Evolutionary conservation across 53 echinoderm and acorn worm species (phyloP), one percentile per base, ranked within the genome.

Genomic region (Actinopyga echinites): DNA sequence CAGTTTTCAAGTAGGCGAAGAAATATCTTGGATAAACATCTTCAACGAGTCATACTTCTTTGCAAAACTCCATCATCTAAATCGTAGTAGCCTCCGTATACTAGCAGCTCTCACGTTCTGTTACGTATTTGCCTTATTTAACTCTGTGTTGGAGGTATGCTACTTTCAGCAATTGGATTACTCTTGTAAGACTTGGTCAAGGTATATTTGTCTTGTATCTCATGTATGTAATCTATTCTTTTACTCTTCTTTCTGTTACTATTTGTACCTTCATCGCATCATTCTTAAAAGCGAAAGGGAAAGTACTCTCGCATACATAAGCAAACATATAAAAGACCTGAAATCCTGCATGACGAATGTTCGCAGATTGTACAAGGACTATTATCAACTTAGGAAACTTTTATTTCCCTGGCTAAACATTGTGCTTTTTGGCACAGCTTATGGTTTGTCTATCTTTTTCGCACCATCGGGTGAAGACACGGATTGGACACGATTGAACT

Each of bases 381-480:
- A 77, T 56, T 55, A 26, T 3, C 77, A 77, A 56, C 77, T 77
- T 53, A 29, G 77, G 52, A 53, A 30, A 55, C 24, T 77, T 30
- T 45, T 77, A 32, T 31, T 77, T 20, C 77, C 77, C 11, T 77
- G 77, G 54, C 20, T 77, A 29, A 77, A 77, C 24, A 30, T 30
- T n/a, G 21, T 77, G 13, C 45, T 77, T 15, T 77, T 77, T 23
- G 55, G 56, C 53, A 77, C 49, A 21, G 55, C 77, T 2, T 77
- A 53, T 15, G 56, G 77, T 20, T 23, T 56, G 30, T 15, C 77
- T 5, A 30, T 77, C 26, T 77, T 77, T 24, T 13, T 28, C 29
- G 20, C 57, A 8, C 49, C 49, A 17, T 49, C 49, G 13, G 49
- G 17, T 17, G 15, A 49, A 8, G 13, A 49, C 2, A 15, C 0